phyloP scores from a whole-genome alignment of 2,888 invertebrate species.

The Synergus laeviventris region DNA sequence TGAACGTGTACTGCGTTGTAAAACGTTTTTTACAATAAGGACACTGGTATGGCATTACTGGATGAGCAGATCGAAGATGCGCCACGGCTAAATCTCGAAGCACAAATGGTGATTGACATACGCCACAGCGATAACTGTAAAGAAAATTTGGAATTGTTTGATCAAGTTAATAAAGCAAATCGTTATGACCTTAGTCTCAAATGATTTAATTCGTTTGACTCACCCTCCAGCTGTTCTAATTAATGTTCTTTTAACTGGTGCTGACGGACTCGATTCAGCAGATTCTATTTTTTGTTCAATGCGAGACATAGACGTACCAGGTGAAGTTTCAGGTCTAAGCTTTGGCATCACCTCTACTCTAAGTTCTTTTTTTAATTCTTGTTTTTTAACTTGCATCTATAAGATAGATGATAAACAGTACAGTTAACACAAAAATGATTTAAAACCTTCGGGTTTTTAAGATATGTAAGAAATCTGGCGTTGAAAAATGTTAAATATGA shows the following conservation, averaged over 20 bases:
- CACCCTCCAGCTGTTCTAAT: constrained; percentile 67
- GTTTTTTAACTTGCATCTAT: constrained; percentile 51
- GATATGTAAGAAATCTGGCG: no score
- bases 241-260: constrained; percentile 67
- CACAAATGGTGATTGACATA: constrained; percentile 70
- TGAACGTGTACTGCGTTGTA: constrained; percentile 67
- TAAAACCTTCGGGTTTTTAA: no score
- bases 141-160: neutral
- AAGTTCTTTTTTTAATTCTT: constrained; percentile 53
- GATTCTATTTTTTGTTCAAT: constrained; percentile 64
- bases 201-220: constrained; percentile 26
- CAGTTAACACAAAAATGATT: neutral
- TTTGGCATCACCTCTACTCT: constrained; percentile 61
- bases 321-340: constrained; percentile 59
- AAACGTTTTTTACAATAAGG: constrained; percentile 70
- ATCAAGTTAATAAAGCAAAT: constrained; percentile 12
- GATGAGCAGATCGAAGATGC: constrained; percentile 71
- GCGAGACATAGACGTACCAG: constrained; percentile 57
- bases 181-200: neutral
- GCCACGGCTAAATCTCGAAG: constrained; percentile 68
- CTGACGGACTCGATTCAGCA: constrained; percentile 59
- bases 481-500: neutral
- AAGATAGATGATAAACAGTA: constrained; percentile 19
- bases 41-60: constrained; percentile 69
- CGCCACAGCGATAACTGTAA: constrained; percentile 68